Evolutionary conservation across 2,797 vertebrate species (phyloP).

Genomic region (Clarias platycephalus): DNA sequence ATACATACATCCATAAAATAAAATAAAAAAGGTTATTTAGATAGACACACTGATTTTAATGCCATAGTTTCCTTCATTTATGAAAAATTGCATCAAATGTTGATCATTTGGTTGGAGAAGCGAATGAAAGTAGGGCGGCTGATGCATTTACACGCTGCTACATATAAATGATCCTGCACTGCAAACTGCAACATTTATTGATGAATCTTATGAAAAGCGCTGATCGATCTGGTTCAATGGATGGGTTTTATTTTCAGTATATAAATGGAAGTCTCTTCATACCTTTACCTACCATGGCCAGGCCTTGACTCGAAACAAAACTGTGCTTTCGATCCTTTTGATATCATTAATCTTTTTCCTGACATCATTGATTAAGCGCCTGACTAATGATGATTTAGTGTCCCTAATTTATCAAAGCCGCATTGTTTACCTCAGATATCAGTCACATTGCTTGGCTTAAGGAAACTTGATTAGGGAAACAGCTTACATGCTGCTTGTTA

Average conservation of each 20-base stretch:
- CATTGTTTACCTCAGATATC: constrained; percentile 50
- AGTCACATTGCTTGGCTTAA: constrained; percentile 33
- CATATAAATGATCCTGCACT: background rate
- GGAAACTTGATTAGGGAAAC: constrained; percentile 47
- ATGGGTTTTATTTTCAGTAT: background rate
- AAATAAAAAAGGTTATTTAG: too few relatives aligned
- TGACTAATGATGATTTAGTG: constrained; percentile 59
- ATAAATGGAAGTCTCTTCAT: background rate
- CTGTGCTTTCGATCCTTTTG: constrained; percentile 27
- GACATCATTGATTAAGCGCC: constrained; percentile 54
- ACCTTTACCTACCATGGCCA: background rate
- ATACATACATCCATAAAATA: background rate
- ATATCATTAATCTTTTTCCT: constrained; percentile 51
- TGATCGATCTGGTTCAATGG: background rate
- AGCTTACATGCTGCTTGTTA: constrained; percentile 36
- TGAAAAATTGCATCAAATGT: background rate
- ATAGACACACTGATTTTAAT: too few relatives aligned
- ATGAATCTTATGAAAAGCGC: background rate
- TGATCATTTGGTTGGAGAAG: background rate
- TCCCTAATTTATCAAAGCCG: constrained; percentile 48
- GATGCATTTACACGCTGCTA: background rate
- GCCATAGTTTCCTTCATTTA: background rate
- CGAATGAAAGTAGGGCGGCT: too few relatives aligned
- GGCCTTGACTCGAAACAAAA: constrained; percentile 45
- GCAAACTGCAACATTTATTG: background rate